A percentile compares a stretch with the other conserved stretches of the same genome.
phyloP scores from a whole-genome alignment of 2,797 vertebrate genomes.

The Geotrypetes seraphini region DNA sequence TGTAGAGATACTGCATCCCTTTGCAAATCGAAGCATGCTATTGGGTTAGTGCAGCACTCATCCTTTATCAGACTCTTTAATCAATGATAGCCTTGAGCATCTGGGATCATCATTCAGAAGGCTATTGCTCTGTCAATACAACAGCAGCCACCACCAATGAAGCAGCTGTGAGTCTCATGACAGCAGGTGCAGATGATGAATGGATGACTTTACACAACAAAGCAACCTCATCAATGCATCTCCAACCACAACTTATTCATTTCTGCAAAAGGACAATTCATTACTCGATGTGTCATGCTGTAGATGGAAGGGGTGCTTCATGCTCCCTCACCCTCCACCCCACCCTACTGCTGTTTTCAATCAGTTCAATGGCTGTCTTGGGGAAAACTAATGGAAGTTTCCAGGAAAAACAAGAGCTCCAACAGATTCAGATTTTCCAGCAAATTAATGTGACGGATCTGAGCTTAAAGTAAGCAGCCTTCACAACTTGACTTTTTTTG shows the following conservation, averaged over 20 bases:
- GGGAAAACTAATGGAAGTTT: no score
- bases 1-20: no score
- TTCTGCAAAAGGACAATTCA: conserved; percentile 35
- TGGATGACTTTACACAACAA: conserved; percentile 44
- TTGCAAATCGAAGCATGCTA: no score
- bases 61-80: background rate
- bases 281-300: conserved; percentile 24
- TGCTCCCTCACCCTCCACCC: no score
- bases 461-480: no score
- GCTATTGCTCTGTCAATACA: conserved; percentile 30
- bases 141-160: conserved; percentile 29
- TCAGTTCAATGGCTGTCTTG: no score
- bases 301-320: conserved; percentile 3
- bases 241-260: conserved; percentile 38
- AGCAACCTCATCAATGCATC: conserved; percentile 57
- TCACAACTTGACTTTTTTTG: no score
- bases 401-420: conserved; percentile 18
- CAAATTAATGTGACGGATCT: no score
- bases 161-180: conserved; percentile 25
- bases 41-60: background rate
- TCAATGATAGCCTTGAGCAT: conserved; percentile 16
- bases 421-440: background rate
- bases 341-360: no score
- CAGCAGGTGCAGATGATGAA: conserved; percentile 54
- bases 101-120: conserved; percentile 26